A percentile compares a stretch with the other conserved stretches of the same genome.
Conservation (phyloP, 2,113 vertebrate species). For the Callospermophilus lateralis region DNA sequence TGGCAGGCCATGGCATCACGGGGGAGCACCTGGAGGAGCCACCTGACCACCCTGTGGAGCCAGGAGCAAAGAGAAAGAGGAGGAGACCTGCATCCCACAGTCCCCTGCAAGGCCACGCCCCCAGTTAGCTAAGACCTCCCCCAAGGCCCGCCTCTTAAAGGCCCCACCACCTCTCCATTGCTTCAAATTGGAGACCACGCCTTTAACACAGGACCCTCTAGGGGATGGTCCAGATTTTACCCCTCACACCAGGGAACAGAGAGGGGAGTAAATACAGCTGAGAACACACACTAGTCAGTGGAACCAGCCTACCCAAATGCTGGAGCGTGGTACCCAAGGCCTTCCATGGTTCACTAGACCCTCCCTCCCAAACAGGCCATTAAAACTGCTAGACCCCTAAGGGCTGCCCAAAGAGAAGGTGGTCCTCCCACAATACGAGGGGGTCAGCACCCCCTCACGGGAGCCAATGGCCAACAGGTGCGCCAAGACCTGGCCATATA, state of each 20-base stretch:
- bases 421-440: too few relatives aligned
- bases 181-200: not conserved
- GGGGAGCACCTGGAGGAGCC: fast-evolving
- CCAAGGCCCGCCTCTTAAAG: not conserved
- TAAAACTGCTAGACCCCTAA: not conserved
- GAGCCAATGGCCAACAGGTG: not conserved
- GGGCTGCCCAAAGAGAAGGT: not conserved
- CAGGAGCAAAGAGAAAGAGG: not conserved
- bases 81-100: not conserved
- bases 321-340: fast-evolving
- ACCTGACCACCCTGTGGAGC: not conserved
- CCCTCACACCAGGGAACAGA: too few relatives aligned
- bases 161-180: not conserved
- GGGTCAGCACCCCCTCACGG: too few relatives aligned
- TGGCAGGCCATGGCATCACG: not conserved
- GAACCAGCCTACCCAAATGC: not conserved
- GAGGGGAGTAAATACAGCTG: not conserved
- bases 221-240: too few relatives aligned
- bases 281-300: not conserved
- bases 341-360: not conserved
- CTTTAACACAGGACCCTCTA: not conserved
- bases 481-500: not conserved
- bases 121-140: not conserved
- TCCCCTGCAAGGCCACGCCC: not conserved
- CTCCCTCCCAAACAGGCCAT: not conserved